A percentile compares a stretch with the other conserved stretches of the same genome.
These are phyloP conservation scores for Aleadryas rufinucha DNA, from an alignment of 2,113 vertebrate species.

Conservation along the genomic window DNA sequence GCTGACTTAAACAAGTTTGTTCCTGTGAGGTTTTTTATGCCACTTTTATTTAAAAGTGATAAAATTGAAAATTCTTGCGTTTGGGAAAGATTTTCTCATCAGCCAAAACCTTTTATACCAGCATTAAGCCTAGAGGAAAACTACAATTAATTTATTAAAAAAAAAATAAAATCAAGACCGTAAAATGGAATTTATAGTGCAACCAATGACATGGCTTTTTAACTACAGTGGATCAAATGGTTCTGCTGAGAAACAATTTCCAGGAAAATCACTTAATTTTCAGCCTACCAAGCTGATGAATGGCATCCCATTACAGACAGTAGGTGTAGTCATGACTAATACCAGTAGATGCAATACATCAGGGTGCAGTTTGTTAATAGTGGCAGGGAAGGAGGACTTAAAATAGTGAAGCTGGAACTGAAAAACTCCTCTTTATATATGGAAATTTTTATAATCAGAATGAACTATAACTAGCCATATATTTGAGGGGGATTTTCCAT, in stretches of 20 bases:
- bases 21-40: conserved; percentile 8
- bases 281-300: background rate
- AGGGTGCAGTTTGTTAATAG: background rate
- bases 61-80: conserved; percentile 22
- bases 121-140: conserved; percentile 31
- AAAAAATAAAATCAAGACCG: background rate
- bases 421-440: background rate
- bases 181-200: conserved; percentile 34
- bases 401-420: background rate
- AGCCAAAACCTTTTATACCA: conserved; percentile 25
- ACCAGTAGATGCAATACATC: background rate
- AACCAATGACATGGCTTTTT: background rate
- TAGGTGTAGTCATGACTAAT: background rate
- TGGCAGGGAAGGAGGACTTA: background rate
- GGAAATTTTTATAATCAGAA: background rate
- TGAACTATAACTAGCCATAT: background rate
- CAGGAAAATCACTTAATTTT: conserved; percentile 34
- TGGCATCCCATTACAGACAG: background rate
- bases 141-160: background rate
- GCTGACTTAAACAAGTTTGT: conserved; percentile 42
- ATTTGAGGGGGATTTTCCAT: background rate
- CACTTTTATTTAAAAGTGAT: conserved; percentile 16
- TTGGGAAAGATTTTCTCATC: conserved; percentile 8
- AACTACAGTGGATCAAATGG: background rate
- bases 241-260: conserved; percentile 27